Evolutionary conservation across 30 jellyfish, hydroid and myxozoan genomes (phyloP).

Genomic region (Catostylus mosaicus): DNA sequence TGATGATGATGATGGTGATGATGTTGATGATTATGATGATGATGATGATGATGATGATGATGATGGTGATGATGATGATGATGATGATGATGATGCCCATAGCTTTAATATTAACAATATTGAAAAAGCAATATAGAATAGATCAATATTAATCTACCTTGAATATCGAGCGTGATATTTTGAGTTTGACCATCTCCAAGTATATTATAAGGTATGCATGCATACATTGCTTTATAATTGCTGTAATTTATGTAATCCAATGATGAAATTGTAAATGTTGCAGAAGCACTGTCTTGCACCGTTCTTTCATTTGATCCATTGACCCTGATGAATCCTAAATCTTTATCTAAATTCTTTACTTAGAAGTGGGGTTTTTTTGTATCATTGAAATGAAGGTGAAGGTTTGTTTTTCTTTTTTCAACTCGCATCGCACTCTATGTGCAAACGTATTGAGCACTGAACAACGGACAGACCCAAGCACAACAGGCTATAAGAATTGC

Average conservation of each 20-base stretch:
- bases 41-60: not conserved
- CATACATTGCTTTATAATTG: constrained; percentile 7
- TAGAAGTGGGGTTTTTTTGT: no score
- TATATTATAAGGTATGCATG: constrained; percentile 24
- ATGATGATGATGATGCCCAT: not conserved
- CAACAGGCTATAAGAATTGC: no score
- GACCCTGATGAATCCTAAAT: constrained; percentile 8
- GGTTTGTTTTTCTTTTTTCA: no score
- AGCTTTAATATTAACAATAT: not conserved
- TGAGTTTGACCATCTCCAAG: constrained; percentile 14
- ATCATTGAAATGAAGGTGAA: no score
- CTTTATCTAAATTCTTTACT: no score
- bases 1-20: not conserved
- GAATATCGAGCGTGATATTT: constrained; percentile 15
- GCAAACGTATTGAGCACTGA: no score
- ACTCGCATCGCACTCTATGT: no score
- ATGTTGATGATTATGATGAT: not conserved
- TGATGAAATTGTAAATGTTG: not conserved
- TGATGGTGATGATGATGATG: not conserved
- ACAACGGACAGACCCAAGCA: no score
- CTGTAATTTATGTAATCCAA: constrained; percentile 10
- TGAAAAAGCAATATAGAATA: no score
- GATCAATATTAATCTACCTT: no score
- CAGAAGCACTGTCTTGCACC: not conserved
- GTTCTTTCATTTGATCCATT: not conserved